A percentile compares a stretch with the other conserved stretches of the same genome.
These are phyloP conservation scores for Thecocarcelia acutangulata DNA, from an alignment of 2,888 invertebrate genomes.

Conservation along the genomic window DNA sequence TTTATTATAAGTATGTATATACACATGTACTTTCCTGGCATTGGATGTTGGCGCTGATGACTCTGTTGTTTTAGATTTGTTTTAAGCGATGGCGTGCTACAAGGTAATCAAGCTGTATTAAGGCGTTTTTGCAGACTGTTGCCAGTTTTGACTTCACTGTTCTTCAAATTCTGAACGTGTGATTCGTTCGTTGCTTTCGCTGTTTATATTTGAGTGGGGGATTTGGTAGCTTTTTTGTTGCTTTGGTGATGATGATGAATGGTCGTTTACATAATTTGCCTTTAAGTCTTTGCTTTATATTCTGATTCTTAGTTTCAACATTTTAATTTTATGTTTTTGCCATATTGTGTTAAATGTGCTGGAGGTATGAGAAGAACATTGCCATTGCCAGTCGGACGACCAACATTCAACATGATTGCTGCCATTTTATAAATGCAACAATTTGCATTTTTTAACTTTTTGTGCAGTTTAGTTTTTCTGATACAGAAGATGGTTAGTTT, in stretches of 20 bases:
- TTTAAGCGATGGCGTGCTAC: slow-evolving; percentile 66
- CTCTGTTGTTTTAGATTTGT: slow-evolving; percentile 37
- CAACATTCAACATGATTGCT: slow-evolving; percentile 41
- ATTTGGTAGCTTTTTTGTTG: slow-evolving; percentile 28
- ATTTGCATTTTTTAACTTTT: slow-evolving; percentile 60
- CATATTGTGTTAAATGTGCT: slow-evolving; percentile 57
- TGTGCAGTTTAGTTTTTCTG: not conserved
- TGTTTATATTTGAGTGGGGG: slow-evolving; percentile 29
- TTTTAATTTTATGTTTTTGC: slow-evolving; percentile 71
- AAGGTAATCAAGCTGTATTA: slow-evolving; percentile 72
- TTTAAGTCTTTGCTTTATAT: slow-evolving; percentile 71
- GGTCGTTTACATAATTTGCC: slow-evolving; percentile 63
- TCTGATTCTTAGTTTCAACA: slow-evolving; percentile 56
- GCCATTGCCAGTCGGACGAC: slow-evolving; percentile 15
- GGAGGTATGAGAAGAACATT: slow-evolving; percentile 47
- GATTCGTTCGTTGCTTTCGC: slow-evolving; percentile 56
- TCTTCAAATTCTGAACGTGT: slow-evolving; percentile 51
- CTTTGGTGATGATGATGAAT: slow-evolving; percentile 30
- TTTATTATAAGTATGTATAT: not conserved
- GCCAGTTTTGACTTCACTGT: slow-evolving; percentile 59
- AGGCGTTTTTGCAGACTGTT: slow-evolving; percentile 71
- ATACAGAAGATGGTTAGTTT: slow-evolving; percentile 8
- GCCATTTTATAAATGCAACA: slow-evolving; percentile 66
- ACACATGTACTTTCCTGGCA: slow-evolving; percentile 70
- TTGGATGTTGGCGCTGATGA: slow-evolving; percentile 61